Conservation (phyloP, 2,888 invertebrate species). For the Steinernema hermaphroditum region DNA sequence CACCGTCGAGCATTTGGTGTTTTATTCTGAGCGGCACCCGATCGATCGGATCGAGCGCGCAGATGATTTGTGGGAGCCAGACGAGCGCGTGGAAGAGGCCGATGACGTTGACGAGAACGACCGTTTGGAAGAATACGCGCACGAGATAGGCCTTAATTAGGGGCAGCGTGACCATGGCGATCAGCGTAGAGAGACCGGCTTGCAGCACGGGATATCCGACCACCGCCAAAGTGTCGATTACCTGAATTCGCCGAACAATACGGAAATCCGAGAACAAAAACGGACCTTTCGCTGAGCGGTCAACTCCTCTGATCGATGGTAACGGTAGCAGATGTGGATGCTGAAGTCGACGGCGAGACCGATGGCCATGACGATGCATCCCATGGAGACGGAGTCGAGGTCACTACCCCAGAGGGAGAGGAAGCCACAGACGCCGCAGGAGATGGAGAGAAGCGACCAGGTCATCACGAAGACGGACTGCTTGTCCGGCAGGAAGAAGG, state of each 20-base stretch:
- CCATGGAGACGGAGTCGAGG: conserved; percentile 65
- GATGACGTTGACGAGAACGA: conserved; percentile 63
- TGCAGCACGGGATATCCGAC: conserved; percentile 65
- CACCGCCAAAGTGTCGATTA: conserved; percentile 60
- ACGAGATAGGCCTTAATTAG: conserved; percentile 65
- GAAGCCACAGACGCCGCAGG: conserved; percentile 66
- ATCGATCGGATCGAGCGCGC: conserved; percentile 62
- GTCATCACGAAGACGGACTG: conserved; percentile 66
- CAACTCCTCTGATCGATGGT: conserved; percentile 57
- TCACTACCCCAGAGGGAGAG: conserved; percentile 63
- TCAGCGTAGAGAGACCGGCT: conserved; percentile 62
- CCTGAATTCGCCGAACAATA: conserved; percentile 39
- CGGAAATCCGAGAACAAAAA: neutral
- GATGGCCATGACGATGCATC: conserved; percentile 65
- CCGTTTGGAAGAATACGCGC: conserved; percentile 66
- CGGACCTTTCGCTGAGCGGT: conserved; percentile 55
- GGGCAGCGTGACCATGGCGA: conserved; percentile 53
- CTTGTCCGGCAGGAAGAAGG: conserved; percentile 65
- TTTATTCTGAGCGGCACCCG: conserved; percentile 56
- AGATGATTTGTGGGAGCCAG: conserved; percentile 65
- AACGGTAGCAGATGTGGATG: conserved; percentile 65
- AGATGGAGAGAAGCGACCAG: conserved; percentile 65
- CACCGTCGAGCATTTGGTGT: conserved; percentile 27
- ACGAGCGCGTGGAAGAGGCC: conserved; percentile 60
- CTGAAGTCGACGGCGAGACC: conserved; percentile 65